Conservation (phyloP, 2,888 invertebrate species). For the Muschampia plurimacula region DNA sequence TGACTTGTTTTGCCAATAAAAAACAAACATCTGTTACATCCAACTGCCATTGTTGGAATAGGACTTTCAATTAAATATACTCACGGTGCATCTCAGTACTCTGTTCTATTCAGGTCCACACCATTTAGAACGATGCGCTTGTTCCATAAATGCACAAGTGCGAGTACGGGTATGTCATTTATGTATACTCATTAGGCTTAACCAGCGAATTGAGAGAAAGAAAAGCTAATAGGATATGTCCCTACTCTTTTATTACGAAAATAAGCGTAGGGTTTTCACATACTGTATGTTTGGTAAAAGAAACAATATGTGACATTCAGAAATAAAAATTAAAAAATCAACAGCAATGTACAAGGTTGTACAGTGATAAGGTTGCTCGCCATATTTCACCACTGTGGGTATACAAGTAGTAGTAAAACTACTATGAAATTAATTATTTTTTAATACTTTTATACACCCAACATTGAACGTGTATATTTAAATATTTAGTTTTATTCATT, state of each 20-base stretch:
- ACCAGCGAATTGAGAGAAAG: not conserved
- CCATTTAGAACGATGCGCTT: constrained; percentile 36
- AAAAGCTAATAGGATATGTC: not conserved
- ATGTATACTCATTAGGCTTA: constrained; percentile 34
- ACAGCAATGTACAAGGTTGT: too few species aligned
- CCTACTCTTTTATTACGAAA: not conserved
- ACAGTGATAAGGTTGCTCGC: too few species aligned
- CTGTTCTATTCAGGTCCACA: constrained; percentile 22
- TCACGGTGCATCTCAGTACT: constrained; percentile 9
- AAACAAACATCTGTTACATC: not conserved
- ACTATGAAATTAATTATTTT: too few species aligned
- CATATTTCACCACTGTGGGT: too few species aligned
- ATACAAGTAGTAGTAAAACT: too few species aligned
- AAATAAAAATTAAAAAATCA: too few species aligned
- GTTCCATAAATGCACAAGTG: constrained; percentile 27
- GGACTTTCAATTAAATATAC: constrained; percentile 1
- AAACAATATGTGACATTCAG: too few species aligned
- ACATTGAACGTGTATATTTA: too few species aligned
- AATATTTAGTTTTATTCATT: too few species aligned
- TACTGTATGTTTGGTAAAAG: not conserved
- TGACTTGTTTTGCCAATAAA: not conserved
- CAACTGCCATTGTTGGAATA: constrained; percentile 1
- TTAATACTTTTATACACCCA: too few species aligned
- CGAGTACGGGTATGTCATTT: constrained; percentile 38
- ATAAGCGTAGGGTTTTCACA: not conserved